Base-by-base conservation (phyloP, 1,140 invertebrate species). In the Drosophila pandora region DNA sequence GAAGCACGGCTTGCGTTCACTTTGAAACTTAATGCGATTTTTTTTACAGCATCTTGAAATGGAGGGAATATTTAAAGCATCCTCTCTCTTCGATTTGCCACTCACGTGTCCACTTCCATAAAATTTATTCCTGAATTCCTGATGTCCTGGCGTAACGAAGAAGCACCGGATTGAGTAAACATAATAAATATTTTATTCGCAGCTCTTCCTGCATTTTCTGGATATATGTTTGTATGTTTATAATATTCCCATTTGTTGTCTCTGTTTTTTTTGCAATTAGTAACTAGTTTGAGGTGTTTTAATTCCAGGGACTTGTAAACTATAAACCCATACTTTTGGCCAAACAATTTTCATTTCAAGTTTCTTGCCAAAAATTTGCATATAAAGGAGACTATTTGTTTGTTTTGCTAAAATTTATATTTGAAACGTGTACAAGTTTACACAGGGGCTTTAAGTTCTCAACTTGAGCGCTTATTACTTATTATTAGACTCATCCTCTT, bases 41-140 rank as follows among this genome's bases (percentile, higher is more conserved):
- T 37, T 37, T 37, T 37, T 37, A 37, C 10, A 37, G 3, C 2
- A 37, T 37, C 9, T 37, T 37, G 10, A 37, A 37, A 37, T 45
- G 13, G 6, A n/a, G 8, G 13, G 13, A 6, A 21, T 17, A 21
- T 21, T 45, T 4, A 21, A 13, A 34, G 23, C 12, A 47, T 28
- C n/a, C 21, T 13, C 25, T 13, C 5, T 53, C 10, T 67, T 67
- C 45, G 47, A 43, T 64, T 21, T 28, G 39, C n/a, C 25, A 43
- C 43, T 62, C 34, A 65, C 43, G 59, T 30, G 50, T 43, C 49
- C 13, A 57, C 34, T 64, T 43, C 22, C 60, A 53, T 39, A 34
- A 52, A 67, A 67, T 67, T 25, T 64, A 67, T 67, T 59, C 63
- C 17, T 32, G 59, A 25, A 67, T 67, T 50, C 50, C 25, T 67